Evolutionary conservation across 2,113 vertebrate species (phyloP).

Genomic region (Aldabrachelys gigantea): DNA sequence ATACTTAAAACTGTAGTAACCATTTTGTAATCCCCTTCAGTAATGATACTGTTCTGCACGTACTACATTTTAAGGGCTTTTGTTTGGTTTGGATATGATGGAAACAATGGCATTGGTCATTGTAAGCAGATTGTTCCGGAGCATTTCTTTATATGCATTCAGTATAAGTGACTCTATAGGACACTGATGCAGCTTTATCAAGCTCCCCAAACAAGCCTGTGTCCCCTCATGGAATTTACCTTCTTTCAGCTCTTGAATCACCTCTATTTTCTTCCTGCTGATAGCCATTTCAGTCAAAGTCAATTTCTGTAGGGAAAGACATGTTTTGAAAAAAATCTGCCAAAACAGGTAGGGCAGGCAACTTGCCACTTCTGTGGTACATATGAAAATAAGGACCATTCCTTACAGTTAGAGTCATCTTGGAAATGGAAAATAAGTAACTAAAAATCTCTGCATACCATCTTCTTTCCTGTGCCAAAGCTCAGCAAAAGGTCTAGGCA

Average conservation of each 20-base stretch:
- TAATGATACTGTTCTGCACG: neutral
- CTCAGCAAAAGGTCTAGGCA: neutral
- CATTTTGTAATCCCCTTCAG: neutral
- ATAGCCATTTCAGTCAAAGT: neutral
- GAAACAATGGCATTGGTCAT: neutral
- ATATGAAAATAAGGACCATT: neutral
- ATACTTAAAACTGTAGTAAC: neutral
- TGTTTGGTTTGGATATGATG: neutral
- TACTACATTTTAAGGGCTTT: neutral
- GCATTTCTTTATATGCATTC: neutral
- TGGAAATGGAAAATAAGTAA: neutral
- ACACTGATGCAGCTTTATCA: neutral
- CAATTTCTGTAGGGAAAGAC: neutral
- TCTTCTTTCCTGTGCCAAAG: neutral
- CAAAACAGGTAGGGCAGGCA: neutral
- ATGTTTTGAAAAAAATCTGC: neutral
- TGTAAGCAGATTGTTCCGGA: neutral
- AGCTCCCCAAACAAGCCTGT: neutral
- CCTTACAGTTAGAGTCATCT: neutral
- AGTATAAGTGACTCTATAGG: neutral
- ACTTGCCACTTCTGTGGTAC: neutral
- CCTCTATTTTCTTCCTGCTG: neutral
- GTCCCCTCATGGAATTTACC: neutral
- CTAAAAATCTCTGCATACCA: neutral
- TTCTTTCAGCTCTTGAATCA: neutral